Percentiles rank a stretch among this genome's conserved stretches.
Conservation (phyloP, 2,113 vertebrate genomes). For the Triplophysa dalaica region DNA sequence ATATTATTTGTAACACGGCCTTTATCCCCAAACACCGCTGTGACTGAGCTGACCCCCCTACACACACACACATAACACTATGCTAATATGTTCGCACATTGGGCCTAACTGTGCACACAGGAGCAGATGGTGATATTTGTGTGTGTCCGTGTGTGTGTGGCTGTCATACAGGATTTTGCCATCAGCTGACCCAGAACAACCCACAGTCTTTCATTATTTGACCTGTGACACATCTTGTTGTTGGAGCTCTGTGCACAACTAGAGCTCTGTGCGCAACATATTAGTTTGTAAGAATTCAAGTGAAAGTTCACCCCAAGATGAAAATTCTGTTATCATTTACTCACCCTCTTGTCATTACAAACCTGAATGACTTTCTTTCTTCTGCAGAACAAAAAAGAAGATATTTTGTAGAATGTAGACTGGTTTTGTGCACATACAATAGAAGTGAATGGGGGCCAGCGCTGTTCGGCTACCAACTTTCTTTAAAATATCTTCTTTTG, state of each 20-base stretch:
- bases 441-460: no score
- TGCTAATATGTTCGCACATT: not conserved
- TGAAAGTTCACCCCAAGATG: no score
- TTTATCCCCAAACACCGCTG: constrained; percentile 55
- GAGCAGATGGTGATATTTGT: constrained; percentile 73
- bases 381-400: no score
- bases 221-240: not conserved
- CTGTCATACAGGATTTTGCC: constrained; percentile 35
- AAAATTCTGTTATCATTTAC: no score
- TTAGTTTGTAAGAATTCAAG: not conserved
- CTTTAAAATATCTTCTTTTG: no score
- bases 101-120: constrained; percentile 25
- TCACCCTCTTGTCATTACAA: no score
- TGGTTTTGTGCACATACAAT: no score
- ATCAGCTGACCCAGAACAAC: constrained; percentile 24
- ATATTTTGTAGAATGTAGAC: no score
- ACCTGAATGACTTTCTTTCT: no score
- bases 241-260: constrained; percentile 34
- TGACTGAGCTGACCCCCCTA: constrained; percentile 42
- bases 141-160: constrained; percentile 45
- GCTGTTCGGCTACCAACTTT: no score
- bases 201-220: not conserved
- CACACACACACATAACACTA: constrained; percentile 38
- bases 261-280: constrained; percentile 26
- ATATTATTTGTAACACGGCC: constrained; percentile 44